Percentiles rank a stretch among this genome's conserved stretches.
phyloP scores from a whole-genome alignment of 2,113 vertebrate genomes.

The Brachyistius frenatus region DNA sequence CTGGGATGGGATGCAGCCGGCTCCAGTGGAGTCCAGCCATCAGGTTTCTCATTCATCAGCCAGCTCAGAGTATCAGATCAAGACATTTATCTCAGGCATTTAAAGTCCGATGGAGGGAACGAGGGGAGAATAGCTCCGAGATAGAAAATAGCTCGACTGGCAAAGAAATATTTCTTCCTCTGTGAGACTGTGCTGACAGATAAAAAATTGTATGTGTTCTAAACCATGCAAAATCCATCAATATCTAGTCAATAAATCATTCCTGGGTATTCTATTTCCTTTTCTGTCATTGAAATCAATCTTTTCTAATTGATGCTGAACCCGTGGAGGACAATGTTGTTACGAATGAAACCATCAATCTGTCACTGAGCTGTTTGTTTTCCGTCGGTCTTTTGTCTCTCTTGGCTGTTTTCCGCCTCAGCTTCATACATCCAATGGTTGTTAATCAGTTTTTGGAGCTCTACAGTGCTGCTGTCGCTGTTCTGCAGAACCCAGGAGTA shows the following conservation, averaged over 20 bases:
- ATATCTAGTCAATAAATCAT: conserved; percentile 1
- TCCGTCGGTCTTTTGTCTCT: conserved; percentile 37
- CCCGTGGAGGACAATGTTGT: background rate
- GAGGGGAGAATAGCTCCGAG: too few relatives aligned
- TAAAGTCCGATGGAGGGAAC: too few relatives aligned
- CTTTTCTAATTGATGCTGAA: conserved; percentile 27
- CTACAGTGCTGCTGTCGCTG: conserved; percentile 21
- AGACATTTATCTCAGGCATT: too few relatives aligned
- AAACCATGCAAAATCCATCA: conserved; percentile 7
- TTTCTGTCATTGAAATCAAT: conserved; percentile 22
- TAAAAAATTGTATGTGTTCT: background rate
- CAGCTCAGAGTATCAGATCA: too few relatives aligned
- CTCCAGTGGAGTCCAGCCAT: too few relatives aligned
- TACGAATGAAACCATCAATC: conserved; percentile 31
- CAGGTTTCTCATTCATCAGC: too few relatives aligned
- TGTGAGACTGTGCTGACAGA: background rate
- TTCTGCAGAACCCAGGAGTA: conserved; percentile 48
- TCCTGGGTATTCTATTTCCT: conserved; percentile 3
- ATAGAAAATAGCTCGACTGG: too few relatives aligned
- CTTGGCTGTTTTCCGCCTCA: conserved; percentile 8
- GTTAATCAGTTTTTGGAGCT: conserved; percentile 44
- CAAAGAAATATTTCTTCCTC: background rate
- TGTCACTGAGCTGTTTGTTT: conserved; percentile 44
- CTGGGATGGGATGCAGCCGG: too few relatives aligned
- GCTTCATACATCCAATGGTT: conserved; percentile 37